Base-by-base conservation (phyloP, 2,113 vertebrate genomes). In the Haemorhous mexicanus region DNA sequence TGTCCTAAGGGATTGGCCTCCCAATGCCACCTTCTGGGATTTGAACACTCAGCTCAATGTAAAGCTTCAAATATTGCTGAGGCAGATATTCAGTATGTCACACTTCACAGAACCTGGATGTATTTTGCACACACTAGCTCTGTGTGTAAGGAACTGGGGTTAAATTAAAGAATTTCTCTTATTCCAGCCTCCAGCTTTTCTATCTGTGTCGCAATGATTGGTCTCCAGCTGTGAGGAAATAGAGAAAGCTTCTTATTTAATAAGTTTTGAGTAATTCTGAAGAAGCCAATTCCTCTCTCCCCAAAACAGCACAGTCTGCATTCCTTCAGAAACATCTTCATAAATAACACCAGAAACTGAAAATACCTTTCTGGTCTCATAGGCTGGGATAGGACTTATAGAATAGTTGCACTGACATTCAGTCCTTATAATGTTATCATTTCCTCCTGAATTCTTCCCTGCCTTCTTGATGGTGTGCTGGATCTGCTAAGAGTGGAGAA, bases 161-260 rank as follows among this genome's bases (percentile, higher is more conserved):
- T 52, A 92, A 79, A 92, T 70, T 27, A 56, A 53, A 81, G 73
- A 89, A 58, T 89, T 91, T 61, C 2, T 84, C 47, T 91, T 87
- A 81, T 91, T 87, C 84, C 74, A 84, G 32, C 47, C 61, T 90
- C 35, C 61, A 64, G 53, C 32, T 93, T 84, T 95, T 93, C 80
- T 74, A 77, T 59, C n/a, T 53, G 56, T 68, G 30, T 82, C 4
- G 11, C 70, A 84, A 32, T 56, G 53, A 72, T 5, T 94, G 49
- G 41, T 61, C n/a, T 78, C 66, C 62, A 92, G 77, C 80, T 94
- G 80, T 32, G 73, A 93, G 59, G 41, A 94, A 94, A 91, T 61
- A 50, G 41, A 82, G 81, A 82, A 84, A 94, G 10, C 19, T 90
- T 63, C 72, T 70, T 91, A 49, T 89, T 96, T 52, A 94, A 20